Percentiles rank a stretch among this genome's conserved stretches.
Conservation (phyloP, 2,888 invertebrate species). For the Escarpia spicata region DNA sequence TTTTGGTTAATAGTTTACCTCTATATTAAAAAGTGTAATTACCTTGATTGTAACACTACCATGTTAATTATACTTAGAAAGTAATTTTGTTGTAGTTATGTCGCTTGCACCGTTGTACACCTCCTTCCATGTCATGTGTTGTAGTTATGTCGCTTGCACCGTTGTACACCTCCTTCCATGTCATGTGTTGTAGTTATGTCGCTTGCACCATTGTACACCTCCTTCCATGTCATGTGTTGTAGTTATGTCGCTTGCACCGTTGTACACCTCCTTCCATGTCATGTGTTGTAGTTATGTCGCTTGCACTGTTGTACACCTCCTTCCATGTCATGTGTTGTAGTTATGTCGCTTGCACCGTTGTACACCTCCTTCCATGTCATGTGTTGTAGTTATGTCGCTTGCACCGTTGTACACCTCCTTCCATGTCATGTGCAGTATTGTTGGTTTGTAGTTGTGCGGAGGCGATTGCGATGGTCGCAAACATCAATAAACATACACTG, state of each 20-base stretch:
- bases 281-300: no score
- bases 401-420: neutral
- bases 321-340: neutral
- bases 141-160: neutral
- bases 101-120: neutral
- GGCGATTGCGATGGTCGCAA: slow-evolving; percentile 64
- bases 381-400: no score
- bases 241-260: neutral
- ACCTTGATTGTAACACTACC: neutral
- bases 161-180: neutral
- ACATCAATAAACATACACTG: slow-evolving; percentile 63
- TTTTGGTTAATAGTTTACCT: neutral
- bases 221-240: no score
- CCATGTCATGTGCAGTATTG: neutral
- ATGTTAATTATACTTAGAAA: neutral
- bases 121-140: neutral
- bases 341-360: no score
- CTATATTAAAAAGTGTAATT: neutral
- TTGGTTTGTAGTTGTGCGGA: slow-evolving; percentile 61
- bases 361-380: neutral
- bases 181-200: no score
- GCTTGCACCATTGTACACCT: neutral
- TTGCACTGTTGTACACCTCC: no score
- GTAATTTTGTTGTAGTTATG: neutral
- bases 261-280: no score